phyloP scores from a whole-genome alignment of 1,140 invertebrate species.

The Anagrus nilaparvatae region DNA sequence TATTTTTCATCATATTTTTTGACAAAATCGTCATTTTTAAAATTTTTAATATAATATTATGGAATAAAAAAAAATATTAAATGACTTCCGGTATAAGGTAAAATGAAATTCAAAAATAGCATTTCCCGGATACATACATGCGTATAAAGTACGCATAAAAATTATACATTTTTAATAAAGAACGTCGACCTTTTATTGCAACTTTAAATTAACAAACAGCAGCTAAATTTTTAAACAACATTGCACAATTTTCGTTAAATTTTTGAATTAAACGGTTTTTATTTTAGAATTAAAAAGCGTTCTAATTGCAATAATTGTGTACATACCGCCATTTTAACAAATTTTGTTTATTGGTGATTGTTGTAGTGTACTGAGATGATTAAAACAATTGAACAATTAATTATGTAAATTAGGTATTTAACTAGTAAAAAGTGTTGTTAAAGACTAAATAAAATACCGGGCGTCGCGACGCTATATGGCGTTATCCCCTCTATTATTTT shows the following conservation, averaged over 20 bases:
- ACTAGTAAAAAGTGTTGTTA: no score
- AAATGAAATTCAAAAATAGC: conserved; percentile 17
- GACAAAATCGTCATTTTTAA: no score
- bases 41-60: no score
- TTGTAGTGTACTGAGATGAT: conserved; percentile 15
- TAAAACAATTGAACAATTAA: conserved; percentile 29
- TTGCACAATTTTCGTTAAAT: no score
- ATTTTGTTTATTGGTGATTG: conserved; percentile 16
- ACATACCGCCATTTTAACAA: conserved; percentile 40
- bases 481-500: conserved; percentile 39
- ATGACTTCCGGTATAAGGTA: conserved; percentile 18
- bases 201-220: no score
- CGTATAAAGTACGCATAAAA: no score
- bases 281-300: neutral
- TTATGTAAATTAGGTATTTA: no score
- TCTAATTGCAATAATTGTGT: neutral
- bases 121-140: conserved; percentile 7
- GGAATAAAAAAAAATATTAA: neutral
- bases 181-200: conserved; percentile 1
- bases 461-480: conserved; percentile 41
- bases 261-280: no score
- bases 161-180: neutral
- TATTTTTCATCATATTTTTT: no score
- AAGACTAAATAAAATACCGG: conserved; percentile 35
- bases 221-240: no score